Evolutionary conservation across 2,888 invertebrate genomes (phyloP), one percentile per base, ranked within the genome.

Genomic region (Andrena bucephala): DNA sequence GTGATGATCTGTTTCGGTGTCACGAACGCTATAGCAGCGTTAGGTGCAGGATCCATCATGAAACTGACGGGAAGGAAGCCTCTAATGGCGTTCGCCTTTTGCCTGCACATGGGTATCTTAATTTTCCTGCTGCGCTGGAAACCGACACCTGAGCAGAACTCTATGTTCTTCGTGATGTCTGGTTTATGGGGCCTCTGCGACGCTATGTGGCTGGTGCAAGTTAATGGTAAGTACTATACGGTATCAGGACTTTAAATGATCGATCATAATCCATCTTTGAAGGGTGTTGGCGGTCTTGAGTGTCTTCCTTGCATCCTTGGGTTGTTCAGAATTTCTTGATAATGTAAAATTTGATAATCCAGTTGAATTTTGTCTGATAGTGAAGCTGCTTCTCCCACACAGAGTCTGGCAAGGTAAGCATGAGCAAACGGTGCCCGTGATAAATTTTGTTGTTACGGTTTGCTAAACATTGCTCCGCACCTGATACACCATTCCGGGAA

Each of bases 1-100:
- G 98, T 98, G 72, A 97, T 99, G 97, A 98, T 99, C 84, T 98
- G 98, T 92, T 98, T 98, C 93, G 99, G 99, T 0, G 96, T 97
- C 7, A 97, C 97, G 87, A 98, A 98, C 92, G 98, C 98, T 0
- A 93, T 98, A n/a, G 97, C 97, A 0, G 98, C 98, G 0, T 96
- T 97, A 0, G 94, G 96, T 10, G 97, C 97, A 0, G 98, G 98
- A 0, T 96, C 96, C 0, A 92, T 98, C 33, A 97, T 97, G 73
- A 98, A 97, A 93, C 94, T 97, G 84, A 96, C 97, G 0, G 98
- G 99, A 0, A 95, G 98, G 59, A 95, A 96, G 67, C 96, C 97
- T 0, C 96, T 99, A 77, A 97, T 98, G 94, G 94, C 96, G 16
- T 95, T 96, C 33, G 98, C 97, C 0, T 95, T 97, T 89, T 62